Evolutionary conservation across 2,797 vertebrate genomes (phyloP).

Genomic region (Hoplostethus atlanticus): DNA sequence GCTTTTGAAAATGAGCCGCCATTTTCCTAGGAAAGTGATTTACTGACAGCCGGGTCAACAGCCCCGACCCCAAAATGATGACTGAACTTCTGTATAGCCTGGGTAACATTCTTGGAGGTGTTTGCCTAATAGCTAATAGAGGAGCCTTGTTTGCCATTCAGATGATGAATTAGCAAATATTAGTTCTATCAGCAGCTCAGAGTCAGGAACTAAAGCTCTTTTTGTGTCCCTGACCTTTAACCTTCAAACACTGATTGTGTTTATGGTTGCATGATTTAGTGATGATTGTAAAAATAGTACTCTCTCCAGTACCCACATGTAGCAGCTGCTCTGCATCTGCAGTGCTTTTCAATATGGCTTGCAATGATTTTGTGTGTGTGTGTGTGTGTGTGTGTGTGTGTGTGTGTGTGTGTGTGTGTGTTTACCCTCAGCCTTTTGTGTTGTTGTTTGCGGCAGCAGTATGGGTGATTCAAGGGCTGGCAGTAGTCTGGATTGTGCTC

Average conservation of each 20-base stretch:
- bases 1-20: slow-evolving; percentile 6
- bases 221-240: slow-evolving; percentile 23
- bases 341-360: slow-evolving; percentile 22
- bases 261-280: slow-evolving; percentile 38
- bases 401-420: slow-evolving; percentile 44
- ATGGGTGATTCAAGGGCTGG: slow-evolving; percentile 60
- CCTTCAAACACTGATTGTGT: slow-evolving; percentile 29
- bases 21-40: slow-evolving; percentile 54
- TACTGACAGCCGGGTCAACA: slow-evolving; percentile 41
- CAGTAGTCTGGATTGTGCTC: slow-evolving; percentile 77
- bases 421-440: slow-evolving; percentile 61
- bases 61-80: slow-evolving; percentile 51
- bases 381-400: not conserved
- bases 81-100: slow-evolving; percentile 18
- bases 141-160: slow-evolving; percentile 31
- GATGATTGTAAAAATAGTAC: slow-evolving; percentile 28
- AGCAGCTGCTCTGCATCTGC: not conserved
- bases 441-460: slow-evolving; percentile 52
- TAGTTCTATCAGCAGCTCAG: slow-evolving; percentile 21
- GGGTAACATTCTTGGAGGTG: not conserved
- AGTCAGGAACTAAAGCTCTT: slow-evolving; percentile 20
- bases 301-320: not conserved
- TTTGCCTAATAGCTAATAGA: slow-evolving; percentile 28
- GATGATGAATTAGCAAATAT: slow-evolving; percentile 19
- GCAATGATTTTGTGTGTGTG: slow-evolving; percentile 18